Evolutionary conservation across 2,888 invertebrate genomes (phyloP).

Genomic region (Plebejus argus): DNA sequence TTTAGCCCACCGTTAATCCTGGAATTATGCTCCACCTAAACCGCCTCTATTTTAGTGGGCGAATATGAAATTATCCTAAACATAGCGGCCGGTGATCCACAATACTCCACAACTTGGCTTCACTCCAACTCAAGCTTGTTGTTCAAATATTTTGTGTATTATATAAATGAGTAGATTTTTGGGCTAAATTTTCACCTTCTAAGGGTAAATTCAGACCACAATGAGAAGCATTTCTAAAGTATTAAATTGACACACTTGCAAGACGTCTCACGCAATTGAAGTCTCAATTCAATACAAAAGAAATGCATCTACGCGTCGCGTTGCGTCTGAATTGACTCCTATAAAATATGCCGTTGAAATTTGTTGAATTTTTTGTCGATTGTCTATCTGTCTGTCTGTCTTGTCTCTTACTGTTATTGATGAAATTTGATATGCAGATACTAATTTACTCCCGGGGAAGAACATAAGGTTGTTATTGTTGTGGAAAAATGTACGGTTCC

Average conservation of each 20-base stretch:
- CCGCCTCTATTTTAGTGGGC: neutral
- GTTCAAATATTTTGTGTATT: neutral
- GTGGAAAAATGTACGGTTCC: too few species aligned
- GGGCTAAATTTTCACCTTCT: neutral
- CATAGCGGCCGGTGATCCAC: neutral
- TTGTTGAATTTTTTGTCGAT: neutral
- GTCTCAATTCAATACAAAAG: too few species aligned
- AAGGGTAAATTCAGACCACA: too few species aligned
- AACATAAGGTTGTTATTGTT: too few species aligned
- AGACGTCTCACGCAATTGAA: too few species aligned
- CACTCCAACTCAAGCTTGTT: neutral
- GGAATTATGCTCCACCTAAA: neutral
- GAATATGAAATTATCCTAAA: conserved; percentile 12
- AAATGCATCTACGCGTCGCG: too few species aligned
- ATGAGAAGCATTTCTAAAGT: too few species aligned
- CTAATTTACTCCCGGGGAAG: too few species aligned
- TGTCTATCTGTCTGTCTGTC: too few species aligned
- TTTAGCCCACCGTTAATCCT: neutral
- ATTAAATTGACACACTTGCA: too few species aligned
- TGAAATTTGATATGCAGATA: too few species aligned
- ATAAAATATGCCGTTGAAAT: neutral
- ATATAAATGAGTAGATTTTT: neutral
- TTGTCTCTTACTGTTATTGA: too few species aligned
- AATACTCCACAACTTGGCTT: neutral
- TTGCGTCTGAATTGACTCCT: neutral